Evolutionary conservation across 2,888 invertebrate species (phyloP).

Genomic region (Rhingia campestris): DNA sequence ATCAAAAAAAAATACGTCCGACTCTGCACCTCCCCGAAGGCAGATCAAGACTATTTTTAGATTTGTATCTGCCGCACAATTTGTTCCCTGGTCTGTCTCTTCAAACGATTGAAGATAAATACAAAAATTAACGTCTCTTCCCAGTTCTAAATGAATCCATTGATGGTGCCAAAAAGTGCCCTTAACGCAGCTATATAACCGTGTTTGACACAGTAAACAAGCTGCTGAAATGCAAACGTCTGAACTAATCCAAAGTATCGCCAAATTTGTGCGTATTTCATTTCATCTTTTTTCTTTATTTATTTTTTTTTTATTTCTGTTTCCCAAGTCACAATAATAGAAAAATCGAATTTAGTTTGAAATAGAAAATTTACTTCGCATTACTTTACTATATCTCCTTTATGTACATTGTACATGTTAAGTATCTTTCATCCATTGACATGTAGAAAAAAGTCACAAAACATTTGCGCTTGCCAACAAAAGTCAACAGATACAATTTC

Average conservation of each 20-base stretch:
- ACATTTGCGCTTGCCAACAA: constrained; percentile 63
- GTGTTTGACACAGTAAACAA: constrained; percentile 28
- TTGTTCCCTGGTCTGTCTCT: constrained; percentile 27
- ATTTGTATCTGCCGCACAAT: constrained; percentile 35
- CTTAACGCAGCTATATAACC: constrained; percentile 4
- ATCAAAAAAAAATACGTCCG: constrained; percentile 24
- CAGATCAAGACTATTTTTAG: constrained; percentile 58
- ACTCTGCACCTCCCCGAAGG: neutral
- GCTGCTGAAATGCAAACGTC: constrained; percentile 16
- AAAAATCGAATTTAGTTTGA: constrained; percentile 57
- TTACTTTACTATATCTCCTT: constrained; percentile 26
- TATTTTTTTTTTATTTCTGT: constrained; percentile 3
- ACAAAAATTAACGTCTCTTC: constrained; percentile 7
- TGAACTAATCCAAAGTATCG: constrained; percentile 10
- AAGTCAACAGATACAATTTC: constrained; percentile 54
- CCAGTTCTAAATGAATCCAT: constrained; percentile 49
- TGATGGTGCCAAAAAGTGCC: constrained; percentile 49
- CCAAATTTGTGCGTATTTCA: constrained; percentile 64
- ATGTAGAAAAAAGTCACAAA: neutral
- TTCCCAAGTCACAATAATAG: constrained; percentile 53
- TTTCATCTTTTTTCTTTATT: constrained; percentile 43
- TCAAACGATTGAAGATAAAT: constrained; percentile 4
- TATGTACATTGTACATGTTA: constrained; percentile 12
- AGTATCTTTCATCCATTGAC: constrained; percentile 31
- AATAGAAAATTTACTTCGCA: constrained; percentile 44